Evolutionary conservation across 2,888 invertebrate species (phyloP), one percentile per base, ranked within the genome.

Genomic region (Epirrita christyi): DNA sequence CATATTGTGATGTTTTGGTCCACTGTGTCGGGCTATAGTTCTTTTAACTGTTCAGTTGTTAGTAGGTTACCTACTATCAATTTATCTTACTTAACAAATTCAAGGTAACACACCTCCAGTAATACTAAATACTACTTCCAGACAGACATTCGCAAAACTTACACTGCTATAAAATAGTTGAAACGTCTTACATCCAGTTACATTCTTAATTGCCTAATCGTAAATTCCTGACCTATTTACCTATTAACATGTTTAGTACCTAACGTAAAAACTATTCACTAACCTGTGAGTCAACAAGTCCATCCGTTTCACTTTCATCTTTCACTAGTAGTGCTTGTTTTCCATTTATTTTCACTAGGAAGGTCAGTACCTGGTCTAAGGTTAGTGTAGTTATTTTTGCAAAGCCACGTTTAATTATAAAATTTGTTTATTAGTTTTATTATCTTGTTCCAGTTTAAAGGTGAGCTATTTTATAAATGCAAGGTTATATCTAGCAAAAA

Each of bases 181-280:
- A 45, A 51, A 58, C 53, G 45, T 29, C 49, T 53, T 34, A 27
- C 40, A 46, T 29, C 27, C 13, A 48, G 51, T 51, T 52, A 44
- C 48, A 47, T 48, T 37, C 11, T 55, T 56, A 50, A 54, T 58
- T 53, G 53, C 58, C 32, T 2, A 32, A 32, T 53, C 58, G 36
- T 58, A 54, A 58, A 58, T 44, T 9, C 15, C 28, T 58, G 58
- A 76, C 75, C 78, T 70, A 75, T 70, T 72, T 72, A 70, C 68
- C 71, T 68, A 69, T 56, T 68, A 64, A 61, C 62, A 45, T 62
- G 47, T 62, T 65, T 56, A 9, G 28, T 41, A n/a, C n/a, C n/a
- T n/a, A 40, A 44, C 28, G 34, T 15, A 15, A 10, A 42, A 40
- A 53, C 40, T 47, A 32, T 40, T 41, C 9, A 7, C 43, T 48